These are phyloP conservation scores for Chaetorhynchus papuensis DNA, from an alignment of 2,113 vertebrate species.

Conservation along the genomic window DNA sequence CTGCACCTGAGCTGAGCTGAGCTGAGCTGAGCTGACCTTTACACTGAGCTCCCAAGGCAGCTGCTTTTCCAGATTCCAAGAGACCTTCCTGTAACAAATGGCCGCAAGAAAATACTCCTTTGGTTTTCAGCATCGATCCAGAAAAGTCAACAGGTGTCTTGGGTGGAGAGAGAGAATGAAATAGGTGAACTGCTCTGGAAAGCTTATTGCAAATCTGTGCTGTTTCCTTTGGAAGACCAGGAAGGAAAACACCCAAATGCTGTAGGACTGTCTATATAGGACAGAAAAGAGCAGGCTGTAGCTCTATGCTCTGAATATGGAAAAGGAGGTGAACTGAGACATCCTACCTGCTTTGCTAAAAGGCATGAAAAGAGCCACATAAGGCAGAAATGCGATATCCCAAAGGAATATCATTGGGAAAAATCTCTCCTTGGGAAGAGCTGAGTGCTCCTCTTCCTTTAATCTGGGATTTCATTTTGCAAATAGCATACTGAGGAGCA, in stretches of 20 bases:
- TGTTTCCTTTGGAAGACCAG: not conserved
- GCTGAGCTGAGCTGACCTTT: not conserved
- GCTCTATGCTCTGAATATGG: not conserved
- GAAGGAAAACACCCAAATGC: not conserved
- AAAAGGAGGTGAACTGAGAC: not conserved
- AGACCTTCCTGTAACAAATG: not conserved
- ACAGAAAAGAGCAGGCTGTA: not conserved
- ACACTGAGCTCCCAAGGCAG: not conserved
- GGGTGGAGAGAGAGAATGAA: not conserved
- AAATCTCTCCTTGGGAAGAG: not conserved
- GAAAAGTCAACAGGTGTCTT: not conserved
- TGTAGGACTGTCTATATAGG: not conserved
- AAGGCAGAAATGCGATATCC: not conserved
- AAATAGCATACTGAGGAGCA: not conserved
- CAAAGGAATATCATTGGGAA: not conserved
- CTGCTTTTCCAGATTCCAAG: not conserved
- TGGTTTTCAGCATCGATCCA: not conserved
- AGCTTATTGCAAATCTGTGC: not conserved
- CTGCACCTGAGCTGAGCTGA: not conserved
- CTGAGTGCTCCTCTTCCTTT: not conserved
- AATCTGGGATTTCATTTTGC: not conserved
- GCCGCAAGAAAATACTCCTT: not conserved
- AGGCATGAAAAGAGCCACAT: not conserved
- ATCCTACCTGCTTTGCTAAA: not conserved
- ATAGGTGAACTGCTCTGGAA: not conserved